Evolutionary conservation across 2,113 vertebrate genomes (phyloP), one percentile per base, ranked within the genome.

Genomic region (Lophius piscatorius): DNA sequence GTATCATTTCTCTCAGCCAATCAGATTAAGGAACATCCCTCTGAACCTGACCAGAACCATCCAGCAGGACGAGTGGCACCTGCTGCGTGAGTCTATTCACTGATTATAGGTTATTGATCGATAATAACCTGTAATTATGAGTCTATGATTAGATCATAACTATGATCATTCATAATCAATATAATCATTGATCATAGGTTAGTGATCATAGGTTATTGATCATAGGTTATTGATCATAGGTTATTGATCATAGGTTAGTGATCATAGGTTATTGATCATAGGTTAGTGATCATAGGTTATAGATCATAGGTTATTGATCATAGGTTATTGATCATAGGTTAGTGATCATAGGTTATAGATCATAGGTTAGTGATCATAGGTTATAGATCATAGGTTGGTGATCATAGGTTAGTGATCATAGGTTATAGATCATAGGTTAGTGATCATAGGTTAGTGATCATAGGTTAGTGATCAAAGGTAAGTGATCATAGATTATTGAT

Each of bases 51-150:
- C 90, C 18, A 92, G 92, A 71, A 92, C 87, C 45, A 94, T 95
- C 60, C 93, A 94, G 24, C 92, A 95, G 85, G 92, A 95, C 0
- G 89, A 95, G 78, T 93, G 93, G 93, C 93, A 93, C 65, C 91
- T 95, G 62, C 83, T 94, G 40, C 90, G 84, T 95, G 83, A 93
- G 92, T 86, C 11, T 13, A 18, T 35, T 22, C 34, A n/a, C 55
- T 16, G 41, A 26, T 10, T 6, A n/a, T n/a, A n/a, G 29, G 8
- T 31, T 9, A 31, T 9, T 28, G 26, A 28, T 28, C 26, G 9
- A 28, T 28, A 28, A n/a, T n/a, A n/a, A n/a, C 26, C 26, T 28
- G 26, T 3, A n/a, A n/a, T n/a, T n/a, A n/a, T n/a, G n/a, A n/a
- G n/a, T n/a, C n/a, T n/a, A n/a, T n/a, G n/a, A n/a, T n/a, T n/a